Evolutionary conservation across 2,888 invertebrate species (phyloP).

Genomic region (Andrena bucephala): DNA sequence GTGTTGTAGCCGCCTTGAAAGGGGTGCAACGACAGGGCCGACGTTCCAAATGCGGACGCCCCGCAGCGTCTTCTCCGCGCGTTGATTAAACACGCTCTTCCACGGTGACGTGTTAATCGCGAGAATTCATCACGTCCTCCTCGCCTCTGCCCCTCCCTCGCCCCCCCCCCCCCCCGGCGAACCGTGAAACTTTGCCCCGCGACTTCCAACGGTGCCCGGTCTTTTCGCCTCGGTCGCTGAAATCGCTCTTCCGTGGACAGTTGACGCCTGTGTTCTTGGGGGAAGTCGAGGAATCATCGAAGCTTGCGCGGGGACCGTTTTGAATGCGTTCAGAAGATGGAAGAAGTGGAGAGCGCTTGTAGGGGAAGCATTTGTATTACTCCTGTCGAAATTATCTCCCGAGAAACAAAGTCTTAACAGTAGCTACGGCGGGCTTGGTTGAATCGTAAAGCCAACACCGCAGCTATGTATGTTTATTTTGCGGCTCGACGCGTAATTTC

Average conservation of each 20-base stretch:
- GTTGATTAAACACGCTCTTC: conserved; percentile 82
- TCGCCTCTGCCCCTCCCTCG: conserved; percentile 35
- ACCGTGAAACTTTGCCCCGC: conserved; percentile 26
- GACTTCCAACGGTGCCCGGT: conserved; percentile 22
- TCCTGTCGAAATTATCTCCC: conserved; percentile 10
- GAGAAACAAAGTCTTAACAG: conserved; percentile 24
- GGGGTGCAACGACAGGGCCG: conserved; percentile 72
- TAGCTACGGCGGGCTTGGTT: conserved; percentile 6
- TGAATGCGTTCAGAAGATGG: no score
- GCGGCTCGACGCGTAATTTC: conserved; percentile 37
- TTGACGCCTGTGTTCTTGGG: no score
- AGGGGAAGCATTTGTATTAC: not conserved
- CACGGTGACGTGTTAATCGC: conserved; percentile 82
- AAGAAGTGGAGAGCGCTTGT: no score
- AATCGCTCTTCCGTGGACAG: not conserved
- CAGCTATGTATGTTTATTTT: conserved; percentile 24
- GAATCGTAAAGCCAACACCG: conserved; percentile 37
- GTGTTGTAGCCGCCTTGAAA: conserved; percentile 71
- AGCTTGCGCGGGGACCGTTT: no score
- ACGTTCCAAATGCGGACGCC: conserved; percentile 78
- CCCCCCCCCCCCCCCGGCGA: not conserved
- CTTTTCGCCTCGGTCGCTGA: conserved; percentile 22
- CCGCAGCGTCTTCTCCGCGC: conserved; percentile 79
- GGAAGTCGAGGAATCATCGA: no score
- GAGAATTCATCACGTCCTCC: conserved; percentile 79